Evolutionary conservation across 2,888 invertebrate genomes (phyloP).

Genomic region (Stegophylla sp.): DNA sequence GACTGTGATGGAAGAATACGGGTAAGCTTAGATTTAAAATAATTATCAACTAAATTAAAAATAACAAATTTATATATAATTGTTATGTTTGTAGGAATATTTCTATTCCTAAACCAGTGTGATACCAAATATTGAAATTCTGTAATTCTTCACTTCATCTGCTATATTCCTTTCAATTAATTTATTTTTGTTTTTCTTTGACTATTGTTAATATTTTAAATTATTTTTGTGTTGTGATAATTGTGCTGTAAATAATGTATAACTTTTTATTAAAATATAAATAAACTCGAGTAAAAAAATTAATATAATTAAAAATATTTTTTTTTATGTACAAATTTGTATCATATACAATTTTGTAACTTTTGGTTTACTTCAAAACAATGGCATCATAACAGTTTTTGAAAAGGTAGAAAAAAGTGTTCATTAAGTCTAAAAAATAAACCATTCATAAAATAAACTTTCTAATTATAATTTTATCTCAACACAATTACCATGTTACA

Average conservation of each 20-base stretch:
- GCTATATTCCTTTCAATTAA: slow-evolving; percentile 29
- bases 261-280: slow-evolving; percentile 21
- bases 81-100: slow-evolving; percentile 50
- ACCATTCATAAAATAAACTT: too few relatives aligned
- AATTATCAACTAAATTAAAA: not conserved
- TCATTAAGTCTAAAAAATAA: too few relatives aligned
- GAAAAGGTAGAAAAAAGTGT: too few relatives aligned
- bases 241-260: slow-evolving; percentile 33
- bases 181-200: slow-evolving; percentile 14
- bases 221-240: not conserved
- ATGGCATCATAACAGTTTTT: too few relatives aligned
- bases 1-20: slow-evolving; percentile 44
- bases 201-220: slow-evolving; percentile 30
- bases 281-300: not conserved
- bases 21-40: slow-evolving; percentile 7
- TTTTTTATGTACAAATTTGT: not conserved
- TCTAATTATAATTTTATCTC: too few relatives aligned
- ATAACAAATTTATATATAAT: not conserved
- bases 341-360: not conserved
- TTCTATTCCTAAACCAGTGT: slow-evolving; percentile 43
- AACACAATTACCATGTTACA: too few relatives aligned
- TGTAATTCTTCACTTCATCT: slow-evolving; percentile 11
- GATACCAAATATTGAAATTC: slow-evolving; percentile 39
- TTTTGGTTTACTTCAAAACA: not conserved
- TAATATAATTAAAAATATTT: not conserved